Base-by-base conservation (phyloP, 2,113 vertebrate genomes). In the Hemiprocne comata region DNA sequence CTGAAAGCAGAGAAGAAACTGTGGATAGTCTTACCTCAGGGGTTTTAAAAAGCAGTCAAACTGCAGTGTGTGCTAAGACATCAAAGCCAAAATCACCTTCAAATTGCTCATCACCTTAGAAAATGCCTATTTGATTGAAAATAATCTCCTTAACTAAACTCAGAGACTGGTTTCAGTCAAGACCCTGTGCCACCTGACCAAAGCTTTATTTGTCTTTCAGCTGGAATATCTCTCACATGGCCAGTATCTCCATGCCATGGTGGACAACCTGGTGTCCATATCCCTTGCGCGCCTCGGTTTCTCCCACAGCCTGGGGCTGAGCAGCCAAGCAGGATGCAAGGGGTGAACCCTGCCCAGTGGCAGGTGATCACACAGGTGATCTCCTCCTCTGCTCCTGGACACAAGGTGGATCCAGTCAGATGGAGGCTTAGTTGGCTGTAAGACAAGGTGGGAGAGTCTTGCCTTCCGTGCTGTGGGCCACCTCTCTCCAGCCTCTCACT, bases 101-200 rank as follows among this genome's bases (percentile, higher is more conserved):
- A 62, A 42, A 73, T 91, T 66, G 75, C 38, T 73, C 67, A 57
- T 71, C 46, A 55, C 31, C 11, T 71, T 58, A 71, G 33, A 50
- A 89, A 77, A 90, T 34, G 8, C 23, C n/a, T 24, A 58, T 87
- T 91, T 87, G 60, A 73, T 53, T 64, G 55, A 77, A 87, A 94
- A 40, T 12, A n/a, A 36, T 79, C 34, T 76, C 58, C 69, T 78
- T 76, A 87, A 62, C 69, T 86, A 81, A 87, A 51, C n/a, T 92
- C 44, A 46, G 53, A 70, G 55, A 14, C 33, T 75, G 38, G 38
- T 79, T 91, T 92, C 46, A 70, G 44, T 46, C 51, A 66, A 54
- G 73, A 61, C 16, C 33, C n/a, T 13, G 2, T 36, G 48, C 81
- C 51, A 80, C 69, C 72, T 91, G 75, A 38, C 50, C 70, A 55